Base-by-base conservation (phyloP, 1,140 invertebrate genomes). In the Arion vulgaris region DNA sequence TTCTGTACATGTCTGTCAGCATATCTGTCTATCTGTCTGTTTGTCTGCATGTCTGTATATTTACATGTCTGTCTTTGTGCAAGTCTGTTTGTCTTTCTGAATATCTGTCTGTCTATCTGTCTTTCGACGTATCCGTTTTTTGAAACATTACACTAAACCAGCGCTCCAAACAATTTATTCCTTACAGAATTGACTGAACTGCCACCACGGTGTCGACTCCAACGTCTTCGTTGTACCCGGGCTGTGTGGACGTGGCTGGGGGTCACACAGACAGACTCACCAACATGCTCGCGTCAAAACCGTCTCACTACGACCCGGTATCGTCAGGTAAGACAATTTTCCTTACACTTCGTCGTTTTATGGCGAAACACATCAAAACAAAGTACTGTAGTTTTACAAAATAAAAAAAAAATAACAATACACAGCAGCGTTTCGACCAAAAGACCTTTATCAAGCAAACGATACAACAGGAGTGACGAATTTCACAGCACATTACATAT, bases 211-310 rank as follows among this genome's bases (percentile, higher is more conserved):
- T 78, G 76, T 66, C 76, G 15, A 78, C 76, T 34, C 36, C 76
- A 34, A 66, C 51, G 28, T 53, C 76, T 11, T 78, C 76, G 15
- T 41, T 78, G 57, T 78, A 78, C 76, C 76, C 76, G 28, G 76
- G 76, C 76, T 62, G 76, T 66, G 76, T 78, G 76, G 76, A 78
- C 57, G 76, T 78, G 51, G 36, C 51, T 62, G 51, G 11, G 32
- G 51, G 38, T 62, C 76, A 62, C 51, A 62, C 57, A 45, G 76
- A 78, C 76, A 57, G 76, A 38, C 32, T 66, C 32, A 66, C 32
- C 53, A 78, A 62, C 57, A 78, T 78, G 76, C 57, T 78, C 15
- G 45, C 76, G 34, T 78, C 76, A 36, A 78, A 78, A 39, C 76
- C 76, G 32, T 53, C 76, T 2, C 76, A 78, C 51, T 78, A 78